A percentile compares a stretch with the other conserved stretches of the same genome.
phyloP scores from a whole-genome alignment of 2,113 vertebrate species.

The Nestor notabilis region DNA sequence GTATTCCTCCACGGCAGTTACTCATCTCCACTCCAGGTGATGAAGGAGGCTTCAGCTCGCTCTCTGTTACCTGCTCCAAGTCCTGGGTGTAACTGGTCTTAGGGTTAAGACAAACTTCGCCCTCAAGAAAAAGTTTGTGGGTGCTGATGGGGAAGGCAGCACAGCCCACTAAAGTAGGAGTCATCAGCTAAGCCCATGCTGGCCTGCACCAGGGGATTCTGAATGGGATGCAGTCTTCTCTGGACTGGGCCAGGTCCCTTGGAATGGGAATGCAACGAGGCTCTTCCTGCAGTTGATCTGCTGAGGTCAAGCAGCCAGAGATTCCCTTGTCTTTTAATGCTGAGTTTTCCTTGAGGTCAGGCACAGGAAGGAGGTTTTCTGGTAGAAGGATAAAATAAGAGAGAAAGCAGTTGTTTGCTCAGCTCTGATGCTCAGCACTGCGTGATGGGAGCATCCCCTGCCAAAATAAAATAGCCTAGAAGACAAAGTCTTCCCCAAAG shows the following conservation, averaged over 20 bases:
- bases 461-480: not conserved
- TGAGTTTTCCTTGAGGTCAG: not conserved
- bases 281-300: not conserved
- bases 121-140: not conserved
- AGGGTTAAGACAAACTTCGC: not conserved
- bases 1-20: not conserved
- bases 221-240: not conserved
- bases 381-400: not conserved
- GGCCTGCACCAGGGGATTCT: not conserved
- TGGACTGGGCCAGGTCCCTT: not conserved
- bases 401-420: not conserved
- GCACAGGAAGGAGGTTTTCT: not conserved
- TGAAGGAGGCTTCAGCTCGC: fast-evolving
- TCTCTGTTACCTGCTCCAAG: not conserved
- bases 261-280: fast-evolving
- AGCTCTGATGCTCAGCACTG: not conserved
- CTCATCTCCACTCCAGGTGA: not conserved
- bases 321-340: not conserved
- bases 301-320: not conserved
- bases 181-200: not conserved
- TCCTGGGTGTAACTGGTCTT: not conserved
- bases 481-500: constrained; percentile 27
- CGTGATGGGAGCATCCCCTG: not conserved
- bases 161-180: not conserved
- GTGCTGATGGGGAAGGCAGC: not conserved